Evolutionary conservation across 2,113 vertebrate species (phyloP), one percentile per base, ranked within the genome.

Genomic region (Tachysurus fulvidraco): DNA sequence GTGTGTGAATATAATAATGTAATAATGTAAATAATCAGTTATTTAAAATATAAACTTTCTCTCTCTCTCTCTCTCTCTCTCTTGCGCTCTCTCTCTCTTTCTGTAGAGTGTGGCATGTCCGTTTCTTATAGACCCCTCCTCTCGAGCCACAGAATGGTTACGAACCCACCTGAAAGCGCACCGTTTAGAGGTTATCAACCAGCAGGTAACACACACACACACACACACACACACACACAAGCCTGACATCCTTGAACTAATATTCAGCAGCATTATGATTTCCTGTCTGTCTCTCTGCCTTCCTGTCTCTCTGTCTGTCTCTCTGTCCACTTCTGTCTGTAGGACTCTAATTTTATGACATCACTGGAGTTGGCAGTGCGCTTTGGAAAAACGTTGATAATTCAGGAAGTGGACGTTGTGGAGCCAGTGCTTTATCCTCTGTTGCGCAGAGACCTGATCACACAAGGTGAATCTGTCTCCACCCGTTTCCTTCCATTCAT

Each of bases 361-460:
- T 92, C 95, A 69, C 93, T 99, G 88, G 98, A 99, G 89, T 91
- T 99, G 86, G 97, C 98, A 2, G 98, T 99, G 82, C 95, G 98
- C 91, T 99, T 99, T 93, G 98, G 98, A 55, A 99, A 99, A 93
- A 99, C 97, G 0, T 95, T 99, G 84, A 96, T 99, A 91, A 96
- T 99, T 89, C 98, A 98, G 91, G 98, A 99, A 93, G 94, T 98
- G 96, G 97, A 99, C 91, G 95, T 96, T 84, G 96, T 99, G 87
- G 98, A 99, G 91, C 97, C 98, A 67, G 97, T 97, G 16, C 97
- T 99, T 88, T 99, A 98, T 90, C 97, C 98, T 0, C 91, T 99
- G 74, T 90, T 99, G 90, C 96, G 98, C 91, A 96, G 93, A 91
- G 98, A 99, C 92, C 95, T 99, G 74, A 94, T 97, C 86, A 96